phyloP scores from a whole-genome alignment of 2,113 vertebrate species.

The Nicator chloris region DNA sequence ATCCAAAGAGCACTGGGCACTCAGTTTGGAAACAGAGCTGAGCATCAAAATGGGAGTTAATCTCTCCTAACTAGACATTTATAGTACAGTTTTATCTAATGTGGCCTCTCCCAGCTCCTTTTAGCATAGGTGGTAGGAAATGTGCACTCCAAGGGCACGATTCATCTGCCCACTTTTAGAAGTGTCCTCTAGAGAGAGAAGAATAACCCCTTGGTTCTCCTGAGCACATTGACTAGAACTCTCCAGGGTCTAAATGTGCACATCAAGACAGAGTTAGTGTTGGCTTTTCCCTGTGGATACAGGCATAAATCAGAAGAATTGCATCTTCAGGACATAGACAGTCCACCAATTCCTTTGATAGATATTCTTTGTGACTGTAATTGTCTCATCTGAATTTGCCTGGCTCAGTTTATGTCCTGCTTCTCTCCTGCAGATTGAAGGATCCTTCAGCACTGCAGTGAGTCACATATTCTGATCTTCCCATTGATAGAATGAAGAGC shows the following conservation, averaged over 20 bases:
- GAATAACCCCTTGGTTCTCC: background rate
- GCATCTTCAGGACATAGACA: background rate
- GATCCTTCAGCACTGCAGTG: background rate
- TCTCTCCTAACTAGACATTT: background rate
- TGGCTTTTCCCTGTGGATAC: background rate
- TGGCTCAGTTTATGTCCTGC: background rate
- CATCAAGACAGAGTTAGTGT: background rate
- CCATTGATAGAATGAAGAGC: background rate
- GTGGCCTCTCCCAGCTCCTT: background rate
- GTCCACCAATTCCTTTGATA: background rate
- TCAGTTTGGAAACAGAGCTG: background rate
- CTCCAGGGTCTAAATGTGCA: background rate
- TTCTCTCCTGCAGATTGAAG: background rate
- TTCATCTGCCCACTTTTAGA: background rate
- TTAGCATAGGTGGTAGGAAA: background rate
- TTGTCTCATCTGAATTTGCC: background rate
- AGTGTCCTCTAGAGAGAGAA: background rate
- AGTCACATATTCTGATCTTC: background rate
- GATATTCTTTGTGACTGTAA: background rate
- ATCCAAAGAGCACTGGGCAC: background rate
- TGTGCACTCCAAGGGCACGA: background rate
- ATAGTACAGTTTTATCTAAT: background rate
- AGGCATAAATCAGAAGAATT: background rate
- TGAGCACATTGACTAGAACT: background rate
- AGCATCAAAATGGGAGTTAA: background rate